Evolutionary conservation across 2,888 invertebrate species (phyloP).

Genomic region (Parapristionchus giblindavisi): DNA sequence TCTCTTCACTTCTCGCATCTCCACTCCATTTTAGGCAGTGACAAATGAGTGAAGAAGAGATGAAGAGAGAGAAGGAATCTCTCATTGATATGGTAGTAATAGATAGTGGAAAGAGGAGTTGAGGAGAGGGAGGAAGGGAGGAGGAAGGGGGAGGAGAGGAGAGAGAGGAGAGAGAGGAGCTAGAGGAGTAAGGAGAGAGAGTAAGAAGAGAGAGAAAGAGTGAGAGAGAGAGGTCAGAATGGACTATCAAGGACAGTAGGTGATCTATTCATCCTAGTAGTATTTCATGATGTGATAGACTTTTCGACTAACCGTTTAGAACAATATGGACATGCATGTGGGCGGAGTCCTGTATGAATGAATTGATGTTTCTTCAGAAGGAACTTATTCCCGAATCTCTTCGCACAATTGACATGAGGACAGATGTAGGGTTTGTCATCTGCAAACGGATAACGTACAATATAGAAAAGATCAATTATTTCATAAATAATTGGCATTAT

Average conservation of each 20-base stretch:
- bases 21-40: no score
- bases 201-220: not conserved
- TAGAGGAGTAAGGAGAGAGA: conserved; percentile 8
- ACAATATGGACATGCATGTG: conserved; percentile 68
- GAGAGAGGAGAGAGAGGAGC: no score
- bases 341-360: conserved; percentile 69
- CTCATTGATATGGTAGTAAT: not conserved
- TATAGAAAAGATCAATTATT: not conserved
- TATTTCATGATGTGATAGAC: not conserved
- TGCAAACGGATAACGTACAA: not conserved
- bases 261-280: not conserved
- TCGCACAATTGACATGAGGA: conserved; percentile 62
- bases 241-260: not conserved
- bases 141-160: no score
- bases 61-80: no score
- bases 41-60: no score
- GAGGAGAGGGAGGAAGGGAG: no score
- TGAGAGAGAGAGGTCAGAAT: not conserved
- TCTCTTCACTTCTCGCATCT: no score
- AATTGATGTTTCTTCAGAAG: conserved; percentile 69
- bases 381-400: conserved; percentile 69
- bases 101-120: not conserved
- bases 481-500: not conserved
- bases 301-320: conserved; percentile 57
- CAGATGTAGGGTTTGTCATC: conserved; percentile 67